A percentile compares a stretch with the other conserved stretches of the same genome.
These are phyloP conservation scores for Hemiprocne comata DNA, from an alignment of 2,113 vertebrate species.

Conservation along the genomic window DNA sequence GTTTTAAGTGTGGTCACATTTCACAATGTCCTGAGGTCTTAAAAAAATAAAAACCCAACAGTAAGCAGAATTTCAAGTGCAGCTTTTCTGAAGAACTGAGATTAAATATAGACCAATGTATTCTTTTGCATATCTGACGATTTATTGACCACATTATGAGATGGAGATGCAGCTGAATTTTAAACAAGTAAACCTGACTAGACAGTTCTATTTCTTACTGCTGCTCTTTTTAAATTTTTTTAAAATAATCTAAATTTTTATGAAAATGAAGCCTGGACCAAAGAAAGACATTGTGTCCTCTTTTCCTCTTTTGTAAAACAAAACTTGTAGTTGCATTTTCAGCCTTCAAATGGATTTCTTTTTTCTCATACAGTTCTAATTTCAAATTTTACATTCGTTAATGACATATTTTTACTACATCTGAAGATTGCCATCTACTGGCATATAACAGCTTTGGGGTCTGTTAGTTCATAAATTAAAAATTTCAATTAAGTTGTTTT, in stretches of 20 bases:
- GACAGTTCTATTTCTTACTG: not conserved
- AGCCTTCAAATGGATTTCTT: not conserved
- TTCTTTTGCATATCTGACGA: not conserved
- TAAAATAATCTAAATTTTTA: not conserved
- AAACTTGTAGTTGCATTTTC: not conserved
- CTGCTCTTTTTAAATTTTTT: not conserved
- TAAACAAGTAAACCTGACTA: not conserved
- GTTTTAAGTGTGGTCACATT: not conserved
- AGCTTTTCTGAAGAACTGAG: not conserved
- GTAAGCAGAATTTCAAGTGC: not conserved
- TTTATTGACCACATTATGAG: not conserved
- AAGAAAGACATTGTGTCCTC: not conserved
- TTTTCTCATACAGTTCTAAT: not conserved
- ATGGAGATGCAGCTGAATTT: not conserved
- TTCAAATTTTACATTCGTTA: slow-evolving; percentile 35
- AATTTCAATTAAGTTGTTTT: slow-evolving; percentile 16
- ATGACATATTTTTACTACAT: slow-evolving; percentile 3
- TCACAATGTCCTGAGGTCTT: not conserved
- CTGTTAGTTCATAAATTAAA: not conserved
- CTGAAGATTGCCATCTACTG: slow-evolving; percentile 67
- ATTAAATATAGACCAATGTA: not conserved
- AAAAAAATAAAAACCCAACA: not conserved
- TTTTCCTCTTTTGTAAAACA: not conserved
- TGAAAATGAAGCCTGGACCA: not conserved
- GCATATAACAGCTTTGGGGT: not conserved